These are phyloP conservation scores for Muraenolepis orangiensis DNA, from an alignment of 2,797 vertebrate genomes.

Conservation along the genomic window DNA sequence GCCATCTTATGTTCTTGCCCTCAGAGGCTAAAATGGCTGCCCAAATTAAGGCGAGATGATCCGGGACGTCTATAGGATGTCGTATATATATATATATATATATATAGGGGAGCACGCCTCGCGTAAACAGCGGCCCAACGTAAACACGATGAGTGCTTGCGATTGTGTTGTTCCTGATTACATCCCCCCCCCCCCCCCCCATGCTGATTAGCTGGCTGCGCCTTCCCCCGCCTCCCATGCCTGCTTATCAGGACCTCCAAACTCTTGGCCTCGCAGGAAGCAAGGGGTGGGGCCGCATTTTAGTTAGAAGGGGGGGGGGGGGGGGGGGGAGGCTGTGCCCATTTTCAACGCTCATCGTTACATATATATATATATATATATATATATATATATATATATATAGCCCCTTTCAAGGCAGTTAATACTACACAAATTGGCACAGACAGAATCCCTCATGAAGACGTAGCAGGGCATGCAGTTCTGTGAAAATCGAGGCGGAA, in stretches of 20 bases:
- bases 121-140: slow-evolving; percentile 40
- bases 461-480: background rate
- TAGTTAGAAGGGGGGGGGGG: slow-evolving; percentile 12
- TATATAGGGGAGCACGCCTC: background rate
- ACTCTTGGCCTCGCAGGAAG: slow-evolving; percentile 67
- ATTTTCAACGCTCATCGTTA: no score
- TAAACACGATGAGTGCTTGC: slow-evolving; percentile 61
- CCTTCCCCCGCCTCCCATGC: slow-evolving; percentile 59
- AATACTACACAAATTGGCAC: background rate
- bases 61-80: slow-evolving; percentile 9
- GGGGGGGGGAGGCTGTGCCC: background rate
- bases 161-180: slow-evolving; percentile 79
- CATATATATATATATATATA: no score
- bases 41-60: background rate
- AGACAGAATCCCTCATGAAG: background rate
- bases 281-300: slow-evolving; percentile 44
- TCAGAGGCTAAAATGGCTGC: background rate
- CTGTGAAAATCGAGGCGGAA: background rate
- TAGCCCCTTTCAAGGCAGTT: background rate
- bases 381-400: no score
- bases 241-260: slow-evolving; percentile 72
- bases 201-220: slow-evolving; percentile 62
- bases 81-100: no score
- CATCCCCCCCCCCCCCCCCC: slow-evolving; percentile 53
- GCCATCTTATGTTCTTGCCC: background rate